Conservation (phyloP, 2,113 vertebrate species). For the Scopus umbretta region DNA sequence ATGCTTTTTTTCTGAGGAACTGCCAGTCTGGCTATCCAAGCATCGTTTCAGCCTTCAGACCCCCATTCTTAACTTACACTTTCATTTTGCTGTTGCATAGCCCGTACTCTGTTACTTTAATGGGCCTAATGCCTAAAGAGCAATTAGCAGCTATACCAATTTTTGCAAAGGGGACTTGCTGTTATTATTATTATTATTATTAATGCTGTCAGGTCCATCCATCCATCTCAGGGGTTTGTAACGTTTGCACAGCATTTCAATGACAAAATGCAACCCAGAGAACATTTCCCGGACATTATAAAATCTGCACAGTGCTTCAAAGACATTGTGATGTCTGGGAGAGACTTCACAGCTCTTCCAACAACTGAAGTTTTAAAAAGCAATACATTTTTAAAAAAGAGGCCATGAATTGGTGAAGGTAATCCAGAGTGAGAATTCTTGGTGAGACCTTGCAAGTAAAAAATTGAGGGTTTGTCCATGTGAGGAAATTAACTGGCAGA, state of each 20-base stretch:
- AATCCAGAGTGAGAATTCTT: background rate
- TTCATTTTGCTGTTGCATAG: background rate
- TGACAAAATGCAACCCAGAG: background rate
- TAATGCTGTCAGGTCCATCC: background rate
- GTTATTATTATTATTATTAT: background rate
- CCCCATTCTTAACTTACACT: background rate
- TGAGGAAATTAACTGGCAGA: constrained; percentile 31
- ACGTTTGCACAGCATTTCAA: background rate
- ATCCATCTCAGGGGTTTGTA: background rate
- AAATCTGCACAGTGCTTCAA: background rate
- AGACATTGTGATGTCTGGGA: background rate
- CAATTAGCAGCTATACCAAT: background rate
- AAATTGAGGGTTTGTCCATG: constrained; percentile 22
- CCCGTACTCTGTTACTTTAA: background rate
- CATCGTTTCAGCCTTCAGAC: background rate
- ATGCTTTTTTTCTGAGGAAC: background rate
- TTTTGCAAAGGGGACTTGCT: background rate
- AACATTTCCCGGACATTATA: background rate
- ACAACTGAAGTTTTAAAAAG: background rate
- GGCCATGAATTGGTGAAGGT: background rate
- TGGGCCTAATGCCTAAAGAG: background rate
- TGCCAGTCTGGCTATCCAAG: background rate
- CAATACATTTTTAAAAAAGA: background rate
- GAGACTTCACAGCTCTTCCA: background rate
- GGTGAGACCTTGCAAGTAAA: constrained; percentile 18